Evolutionary conservation across 2,888 invertebrate species (phyloP).

Genomic region (Synanthedon myopaeformis): DNA sequence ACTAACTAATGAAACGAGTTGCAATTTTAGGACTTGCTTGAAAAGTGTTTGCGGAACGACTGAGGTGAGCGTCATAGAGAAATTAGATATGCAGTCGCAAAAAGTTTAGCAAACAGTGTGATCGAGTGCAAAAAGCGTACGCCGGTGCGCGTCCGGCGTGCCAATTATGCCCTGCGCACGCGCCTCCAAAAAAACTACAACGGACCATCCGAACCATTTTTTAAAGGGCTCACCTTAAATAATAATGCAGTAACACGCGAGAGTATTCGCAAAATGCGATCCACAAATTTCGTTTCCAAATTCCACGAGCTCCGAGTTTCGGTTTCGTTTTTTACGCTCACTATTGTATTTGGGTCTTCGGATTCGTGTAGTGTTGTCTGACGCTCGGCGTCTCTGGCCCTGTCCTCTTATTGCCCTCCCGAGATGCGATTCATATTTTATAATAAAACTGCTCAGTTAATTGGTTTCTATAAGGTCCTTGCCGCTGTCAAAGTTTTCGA

Average conservation of each 20-base stretch:
- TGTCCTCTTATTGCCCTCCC: constrained; percentile 15
- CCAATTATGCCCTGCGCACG: constrained; percentile 65
- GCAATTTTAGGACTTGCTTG: no score
- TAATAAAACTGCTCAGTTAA: constrained; percentile 30
- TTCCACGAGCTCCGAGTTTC: constrained; percentile 39
- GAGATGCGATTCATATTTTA: constrained; percentile 19
- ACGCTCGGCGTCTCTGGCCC: constrained; percentile 25
- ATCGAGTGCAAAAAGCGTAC: constrained; percentile 27
- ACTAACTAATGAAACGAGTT: no score
- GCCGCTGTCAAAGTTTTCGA: constrained; percentile 8
- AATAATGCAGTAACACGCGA: constrained; percentile 71
- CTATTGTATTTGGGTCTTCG: constrained; percentile 52
- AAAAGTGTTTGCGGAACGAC: no score
- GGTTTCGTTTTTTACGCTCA: constrained; percentile 45
- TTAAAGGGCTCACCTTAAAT: constrained; percentile 61
- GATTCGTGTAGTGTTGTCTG: constrained; percentile 35
- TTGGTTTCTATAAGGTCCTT: constrained; percentile 28
- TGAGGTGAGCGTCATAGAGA: constrained; percentile 11
- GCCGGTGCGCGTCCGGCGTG: constrained; percentile 39
- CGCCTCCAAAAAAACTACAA: constrained; percentile 60
- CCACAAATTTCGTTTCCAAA: constrained; percentile 64
- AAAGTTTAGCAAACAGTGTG: not conserved
- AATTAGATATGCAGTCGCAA: constrained; percentile 2
- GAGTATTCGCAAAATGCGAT: constrained; percentile 67
- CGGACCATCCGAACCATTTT: constrained; percentile 53